Evolutionary conservation across 2,113 vertebrate genomes (phyloP).

Genomic region (Apodemus speciosus): DNA sequence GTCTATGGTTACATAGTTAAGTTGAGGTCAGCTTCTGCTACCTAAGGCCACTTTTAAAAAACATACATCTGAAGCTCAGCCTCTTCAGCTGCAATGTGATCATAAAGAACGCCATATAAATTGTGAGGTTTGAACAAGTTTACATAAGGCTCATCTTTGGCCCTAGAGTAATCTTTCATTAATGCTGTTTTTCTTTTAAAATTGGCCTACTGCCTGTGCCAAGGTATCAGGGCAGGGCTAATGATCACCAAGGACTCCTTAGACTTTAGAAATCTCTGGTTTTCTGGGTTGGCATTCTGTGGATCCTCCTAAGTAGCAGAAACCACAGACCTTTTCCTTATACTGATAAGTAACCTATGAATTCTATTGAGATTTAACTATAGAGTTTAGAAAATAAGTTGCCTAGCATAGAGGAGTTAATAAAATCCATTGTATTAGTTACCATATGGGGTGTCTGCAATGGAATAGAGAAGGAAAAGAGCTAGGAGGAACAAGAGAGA

Average conservation of each 20-base stretch:
- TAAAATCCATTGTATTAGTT: neutral
- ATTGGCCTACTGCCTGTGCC: neutral
- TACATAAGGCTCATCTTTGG: neutral
- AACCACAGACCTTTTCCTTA: neutral
- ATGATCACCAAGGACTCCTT: neutral
- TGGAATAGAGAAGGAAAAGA: neutral
- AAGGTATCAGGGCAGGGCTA: neutral
- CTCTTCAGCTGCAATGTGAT: neutral
- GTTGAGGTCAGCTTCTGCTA: neutral
- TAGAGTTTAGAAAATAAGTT: neutral
- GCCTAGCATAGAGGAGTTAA: neutral
- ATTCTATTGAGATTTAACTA: neutral
- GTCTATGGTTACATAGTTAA: neutral
- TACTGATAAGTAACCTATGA: neutral
- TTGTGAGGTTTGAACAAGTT: neutral
- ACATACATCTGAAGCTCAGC: neutral
- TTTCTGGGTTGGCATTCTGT: neutral
- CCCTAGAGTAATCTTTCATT: neutral
- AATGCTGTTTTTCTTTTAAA: neutral
- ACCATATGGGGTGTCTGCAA: neutral
- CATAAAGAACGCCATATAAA: neutral
- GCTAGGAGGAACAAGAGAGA: neutral
- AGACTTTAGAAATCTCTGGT: neutral
- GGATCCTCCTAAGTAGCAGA: neutral
- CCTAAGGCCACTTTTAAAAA: neutral